Base-by-base conservation (phyloP, 2,888 invertebrate species). In the Melanostoma scalare region DNA sequence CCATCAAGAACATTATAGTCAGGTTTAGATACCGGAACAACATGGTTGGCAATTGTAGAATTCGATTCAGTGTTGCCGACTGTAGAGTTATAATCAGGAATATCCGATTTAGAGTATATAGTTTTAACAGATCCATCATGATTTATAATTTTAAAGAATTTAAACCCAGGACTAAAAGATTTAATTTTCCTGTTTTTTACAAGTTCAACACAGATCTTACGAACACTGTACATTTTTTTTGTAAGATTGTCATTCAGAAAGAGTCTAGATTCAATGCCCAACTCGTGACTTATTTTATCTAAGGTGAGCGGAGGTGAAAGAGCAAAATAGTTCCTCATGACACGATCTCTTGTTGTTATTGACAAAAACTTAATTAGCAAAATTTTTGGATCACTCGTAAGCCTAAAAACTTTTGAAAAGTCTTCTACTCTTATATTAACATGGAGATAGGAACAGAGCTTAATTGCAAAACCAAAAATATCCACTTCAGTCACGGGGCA, bases 171-270 rank as follows among this genome's bases (percentile, higher is more conserved):
- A 20, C 20, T 20, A 20, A 20, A 20, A 20, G 20, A 20, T 20
- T 20, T 20, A 20, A 20, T 20, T 20, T 31, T 50, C 1, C 50
- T 31, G 4, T 31, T 50, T 50, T 50, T 50, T 4, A 50, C 8
- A 0, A 50, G 4, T 8, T 31, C 50, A 1, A 50, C 50, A 50
- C 50, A 50, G 31, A 31, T 9, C 31, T 50, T 50, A 0, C 50
- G 31, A 50, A 50, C 31, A 50, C 31, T 50, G 50, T 50, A 50
- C 30, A 30, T n/a, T 50, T 50, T 31, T 50, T 50, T 50, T 3
- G 50, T 50, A 31, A 50, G 50, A 31, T 50, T 50, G 9, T 31
- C 50, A 50, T 50, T 50, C 0, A 50, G 31, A 31, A 50, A 50
- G 4, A 50, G 50, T 50, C 9, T 50, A 31, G 31, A 50, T 50